phyloP scores from a whole-genome alignment of 2,797 vertebrate genomes.

The Catostomus latipinnis region DNA sequence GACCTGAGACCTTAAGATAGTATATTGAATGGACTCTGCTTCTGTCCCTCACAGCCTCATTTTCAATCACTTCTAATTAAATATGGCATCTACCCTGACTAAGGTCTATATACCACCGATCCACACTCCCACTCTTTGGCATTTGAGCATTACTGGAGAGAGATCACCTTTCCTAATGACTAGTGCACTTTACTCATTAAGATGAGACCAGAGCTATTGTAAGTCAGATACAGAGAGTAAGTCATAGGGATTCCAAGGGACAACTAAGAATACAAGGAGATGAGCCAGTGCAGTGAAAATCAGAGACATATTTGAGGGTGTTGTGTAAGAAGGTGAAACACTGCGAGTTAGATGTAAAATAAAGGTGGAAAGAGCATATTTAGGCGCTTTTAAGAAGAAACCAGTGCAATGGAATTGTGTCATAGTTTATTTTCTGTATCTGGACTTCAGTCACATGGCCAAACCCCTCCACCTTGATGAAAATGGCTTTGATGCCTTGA shows the following conservation, averaged over 20 bases:
- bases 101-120: neutral
- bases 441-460: slow-evolving; percentile 70
- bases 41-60: neutral
- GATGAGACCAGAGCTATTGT: slow-evolving; percentile 23
- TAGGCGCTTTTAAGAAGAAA: neutral
- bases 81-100: slow-evolving; percentile 14
- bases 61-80: neutral
- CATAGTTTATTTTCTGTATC: slow-evolving; percentile 49
- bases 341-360: neutral
- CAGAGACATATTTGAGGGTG: neutral
- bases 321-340: neutral
- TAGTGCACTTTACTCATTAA: slow-evolving; percentile 8
- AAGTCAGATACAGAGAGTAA: neutral
- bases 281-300: neutral
- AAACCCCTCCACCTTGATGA: slow-evolving; percentile 60
- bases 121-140: neutral
- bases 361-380: neutral
- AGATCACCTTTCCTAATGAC: neutral
- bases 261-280: neutral
- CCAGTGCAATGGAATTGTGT: neutral
- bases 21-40: neutral
- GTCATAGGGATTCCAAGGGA: neutral
- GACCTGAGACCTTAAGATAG: too few relatives aligned
- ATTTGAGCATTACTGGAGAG: slow-evolving; percentile 5
- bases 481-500: slow-evolving; percentile 74